Evolutionary conservation across 92 coral and sea anemone genomes (phyloP).

Genomic region (Zoanthus sansibaricus): DNA sequence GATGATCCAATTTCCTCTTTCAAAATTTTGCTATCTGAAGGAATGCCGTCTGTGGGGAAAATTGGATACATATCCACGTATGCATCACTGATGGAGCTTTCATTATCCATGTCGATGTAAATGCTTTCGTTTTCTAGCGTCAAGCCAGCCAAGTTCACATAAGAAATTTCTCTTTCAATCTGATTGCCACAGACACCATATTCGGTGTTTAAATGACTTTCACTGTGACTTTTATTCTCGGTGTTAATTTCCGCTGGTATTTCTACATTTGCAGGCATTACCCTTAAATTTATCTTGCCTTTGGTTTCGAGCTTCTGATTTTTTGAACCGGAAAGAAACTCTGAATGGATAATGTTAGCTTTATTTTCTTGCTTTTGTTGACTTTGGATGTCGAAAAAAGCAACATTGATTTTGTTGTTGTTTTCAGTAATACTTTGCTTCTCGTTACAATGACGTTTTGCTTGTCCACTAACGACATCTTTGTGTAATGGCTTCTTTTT

Average conservation of each 20-base stretch:
- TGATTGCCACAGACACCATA: background rate
- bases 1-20: background rate
- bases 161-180: background rate
- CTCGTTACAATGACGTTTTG: background rate
- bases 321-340: background rate
- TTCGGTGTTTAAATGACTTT: background rate
- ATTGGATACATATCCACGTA: background rate
- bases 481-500: background rate
- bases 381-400: background rate
- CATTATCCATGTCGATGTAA: constrained; percentile 1
- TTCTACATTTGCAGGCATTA: background rate
- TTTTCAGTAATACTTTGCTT: background rate
- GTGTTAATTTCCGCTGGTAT: background rate
- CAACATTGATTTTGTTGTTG: background rate
- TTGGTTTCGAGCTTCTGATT: background rate
- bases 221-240: background rate
- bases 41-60: background rate
- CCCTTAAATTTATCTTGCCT: background rate
- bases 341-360: background rate
- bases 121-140: background rate
- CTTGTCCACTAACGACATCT: background rate
- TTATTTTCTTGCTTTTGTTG: background rate
- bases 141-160: background rate
- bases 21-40: background rate
- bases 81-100: background rate